phyloP scores from a whole-genome alignment of 2,113 vertebrate species.

The Burhinus oedicnemus region DNA sequence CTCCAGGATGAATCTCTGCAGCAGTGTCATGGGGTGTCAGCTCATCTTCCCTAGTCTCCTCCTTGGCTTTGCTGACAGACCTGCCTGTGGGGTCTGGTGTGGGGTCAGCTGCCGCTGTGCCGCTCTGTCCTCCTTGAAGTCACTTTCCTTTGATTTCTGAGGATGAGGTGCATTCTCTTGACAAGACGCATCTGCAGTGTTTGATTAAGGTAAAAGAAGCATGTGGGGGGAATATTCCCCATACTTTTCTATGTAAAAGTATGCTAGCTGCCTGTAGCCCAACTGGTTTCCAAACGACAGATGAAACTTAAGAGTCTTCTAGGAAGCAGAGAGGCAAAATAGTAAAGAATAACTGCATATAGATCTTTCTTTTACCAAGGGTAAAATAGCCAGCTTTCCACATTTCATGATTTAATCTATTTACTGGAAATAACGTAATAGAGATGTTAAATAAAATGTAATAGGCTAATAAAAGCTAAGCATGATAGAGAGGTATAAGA shows the following conservation, averaged over 20 bases:
- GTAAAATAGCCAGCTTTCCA: background rate
- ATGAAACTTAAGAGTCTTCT: background rate
- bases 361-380: background rate
- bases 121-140: constrained; percentile 50
- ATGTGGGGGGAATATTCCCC: background rate
- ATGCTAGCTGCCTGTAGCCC: constrained; percentile 3
- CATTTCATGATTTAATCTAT: background rate
- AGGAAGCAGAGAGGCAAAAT: constrained; percentile 26
- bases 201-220: constrained; percentile 41
- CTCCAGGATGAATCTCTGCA: constrained; percentile 59
- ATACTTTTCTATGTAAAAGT: background rate
- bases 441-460: constrained; percentile 1
- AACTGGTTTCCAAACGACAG: constrained; percentile 17
- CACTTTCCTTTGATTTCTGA: constrained; percentile 63
- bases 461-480: background rate
- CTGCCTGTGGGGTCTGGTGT: constrained; percentile 63
- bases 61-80: constrained; percentile 42
- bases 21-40: constrained; percentile 50
- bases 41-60: constrained; percentile 15
- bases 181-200: constrained; percentile 65
- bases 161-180: constrained; percentile 57
- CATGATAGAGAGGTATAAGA: background rate
- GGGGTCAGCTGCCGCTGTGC: constrained; percentile 60
- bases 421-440: constrained; percentile 20
- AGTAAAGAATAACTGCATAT: background rate